These are phyloP conservation scores for Tridacna crocea DNA, from an alignment of 2,888 invertebrate species.

Conservation along the genomic window DNA sequence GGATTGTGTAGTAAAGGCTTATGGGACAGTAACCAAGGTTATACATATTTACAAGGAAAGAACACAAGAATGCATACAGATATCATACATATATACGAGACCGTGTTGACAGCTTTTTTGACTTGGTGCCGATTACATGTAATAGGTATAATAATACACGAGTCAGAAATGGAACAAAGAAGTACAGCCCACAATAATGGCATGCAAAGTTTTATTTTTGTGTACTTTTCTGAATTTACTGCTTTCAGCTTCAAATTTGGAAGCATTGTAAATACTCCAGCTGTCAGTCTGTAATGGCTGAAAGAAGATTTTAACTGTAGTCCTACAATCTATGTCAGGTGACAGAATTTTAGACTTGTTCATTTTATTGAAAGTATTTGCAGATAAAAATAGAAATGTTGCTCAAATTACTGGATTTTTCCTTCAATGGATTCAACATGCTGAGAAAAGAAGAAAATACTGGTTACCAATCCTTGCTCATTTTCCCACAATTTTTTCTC, in stretches of 20 bases:
- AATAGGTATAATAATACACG: not conserved
- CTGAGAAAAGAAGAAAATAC: not conserved
- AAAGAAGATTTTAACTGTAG: constrained; percentile 16
- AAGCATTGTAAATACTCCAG: constrained; percentile 63
- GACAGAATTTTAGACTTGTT: too few relatives aligned
- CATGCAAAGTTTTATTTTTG: constrained; percentile 30
- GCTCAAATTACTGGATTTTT: too few relatives aligned
- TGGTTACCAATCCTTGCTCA: not conserved
- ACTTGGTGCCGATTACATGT: not conserved
- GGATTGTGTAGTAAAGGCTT: too few relatives aligned
- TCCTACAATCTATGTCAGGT: too few relatives aligned
- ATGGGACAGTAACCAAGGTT: too few relatives aligned
- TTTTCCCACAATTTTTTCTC: constrained; percentile 7
- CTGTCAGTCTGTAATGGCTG: constrained; percentile 58
- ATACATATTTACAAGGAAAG: too few relatives aligned
- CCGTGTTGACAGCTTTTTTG: constrained; percentile 8
- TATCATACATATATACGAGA: too few relatives aligned
- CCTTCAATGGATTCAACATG: too few relatives aligned
- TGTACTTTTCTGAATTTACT: constrained; percentile 60
- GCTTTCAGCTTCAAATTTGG: constrained; percentile 41
- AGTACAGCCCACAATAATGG: constrained; percentile 4
- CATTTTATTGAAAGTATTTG: too few relatives aligned
- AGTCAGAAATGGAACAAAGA: constrained; percentile 6
- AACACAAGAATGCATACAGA: too few relatives aligned
- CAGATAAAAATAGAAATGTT: too few relatives aligned